Evolutionary conservation across 2,888 invertebrate species (phyloP), one percentile per base, ranked within the genome.

Genomic region (Sarcophaga carnaria): DNA sequence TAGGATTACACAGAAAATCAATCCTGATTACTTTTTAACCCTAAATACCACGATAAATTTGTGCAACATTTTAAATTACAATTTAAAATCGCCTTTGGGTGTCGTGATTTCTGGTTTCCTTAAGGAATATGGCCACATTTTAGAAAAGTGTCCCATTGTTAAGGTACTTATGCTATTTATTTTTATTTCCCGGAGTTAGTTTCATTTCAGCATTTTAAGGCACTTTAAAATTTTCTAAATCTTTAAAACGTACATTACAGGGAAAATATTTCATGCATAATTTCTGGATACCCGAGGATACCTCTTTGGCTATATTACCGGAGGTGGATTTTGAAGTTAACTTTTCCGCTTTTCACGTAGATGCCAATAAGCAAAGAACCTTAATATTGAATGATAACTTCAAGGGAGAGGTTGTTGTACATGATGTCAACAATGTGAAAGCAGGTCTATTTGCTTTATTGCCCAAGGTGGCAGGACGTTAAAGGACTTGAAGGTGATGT

Each of bases 261-360:
- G 93, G 92, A 11, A 75, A 90, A 47, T 93, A 93, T 83, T 90
- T 78, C 22, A 85, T 92, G 72, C 91, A 91, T 71, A 92, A 90
- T 70, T 88, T 93, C 84, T 93, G 93, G 93, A 89, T 91, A 89
- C 93, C 93, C 8, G 93, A 93, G 85, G 93, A 93, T 77, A 88
- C 92, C 14, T 87, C 92, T 0, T 89, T 90, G 8, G 89, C 91
- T 6, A 90, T 89, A 1, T 80, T 92, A 17, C 92, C 93, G 0
- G 92, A 92, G 22, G 59, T 92, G 4, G 91, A 92, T 37, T 92
- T 92, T 45, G 90, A 91, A 0, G 82, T 92, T 2, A 84, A 86
- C 14, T 87, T 90, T 62, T 84, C 89, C 25, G 90, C 90, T 8
- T 88, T 88, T 69, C 90, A 88, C 37, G 59, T 93, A 70, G 92